These are phyloP conservation scores for Phyto melanocephala DNA, from an alignment of 2,888 invertebrate species.

Conservation along the genomic window DNA sequence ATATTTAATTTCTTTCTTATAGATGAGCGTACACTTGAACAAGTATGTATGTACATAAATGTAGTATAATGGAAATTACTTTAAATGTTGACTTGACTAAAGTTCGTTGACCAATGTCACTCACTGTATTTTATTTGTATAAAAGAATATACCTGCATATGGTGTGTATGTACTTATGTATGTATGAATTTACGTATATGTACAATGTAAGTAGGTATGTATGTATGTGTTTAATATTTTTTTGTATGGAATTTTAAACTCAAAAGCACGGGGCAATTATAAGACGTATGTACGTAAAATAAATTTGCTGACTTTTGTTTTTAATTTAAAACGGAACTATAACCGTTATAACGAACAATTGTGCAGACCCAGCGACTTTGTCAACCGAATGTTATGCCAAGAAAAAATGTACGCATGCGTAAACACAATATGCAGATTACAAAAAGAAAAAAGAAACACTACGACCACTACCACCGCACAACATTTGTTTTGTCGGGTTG, in stretches of 20 bases:
- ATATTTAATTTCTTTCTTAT: slow-evolving; percentile 6
- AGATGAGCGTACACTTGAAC: slow-evolving; percentile 24
- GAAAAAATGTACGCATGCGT: slow-evolving; percentile 44
- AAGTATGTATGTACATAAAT: background rate
- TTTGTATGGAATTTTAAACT: background rate
- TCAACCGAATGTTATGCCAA: slow-evolving; percentile 10
- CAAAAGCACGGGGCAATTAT: background rate
- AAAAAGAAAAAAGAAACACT: background rate
- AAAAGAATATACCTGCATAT: background rate
- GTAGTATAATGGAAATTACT: background rate
- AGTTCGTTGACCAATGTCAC: slow-evolving; percentile 31
- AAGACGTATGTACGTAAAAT: background rate
- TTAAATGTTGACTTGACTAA: background rate
- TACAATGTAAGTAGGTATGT: background rate
- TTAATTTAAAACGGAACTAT: slow-evolving; percentile 52
- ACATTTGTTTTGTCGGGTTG: background rate
- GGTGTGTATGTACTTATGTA: background rate
- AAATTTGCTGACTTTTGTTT: slow-evolving; percentile 26
- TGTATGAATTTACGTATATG: background rate
- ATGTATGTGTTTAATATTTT: background rate
- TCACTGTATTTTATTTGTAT: background rate
- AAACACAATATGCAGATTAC: slow-evolving; percentile 7
- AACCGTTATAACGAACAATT: slow-evolving; percentile 41
- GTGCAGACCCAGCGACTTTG: slow-evolving; percentile 7
- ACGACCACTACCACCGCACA: slow-evolving; percentile 14